phyloP scores from a whole-genome alignment of 2,113 vertebrate genomes.

The Spea bombifrons region DNA sequence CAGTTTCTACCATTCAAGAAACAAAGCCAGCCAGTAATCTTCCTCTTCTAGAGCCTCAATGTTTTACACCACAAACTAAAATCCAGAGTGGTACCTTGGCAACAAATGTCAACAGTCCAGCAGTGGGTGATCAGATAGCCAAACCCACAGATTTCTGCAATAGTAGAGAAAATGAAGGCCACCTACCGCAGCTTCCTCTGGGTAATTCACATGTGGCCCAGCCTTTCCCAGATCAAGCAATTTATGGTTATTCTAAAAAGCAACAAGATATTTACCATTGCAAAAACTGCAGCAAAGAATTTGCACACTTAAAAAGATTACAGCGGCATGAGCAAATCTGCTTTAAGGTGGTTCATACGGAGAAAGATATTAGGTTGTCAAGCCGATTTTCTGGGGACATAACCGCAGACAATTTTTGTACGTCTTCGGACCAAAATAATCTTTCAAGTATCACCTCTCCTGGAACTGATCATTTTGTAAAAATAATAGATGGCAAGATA shows the following conservation, averaged over 20 bases:
- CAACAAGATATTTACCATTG: slow-evolving; percentile 79
- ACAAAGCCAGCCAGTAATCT: neutral
- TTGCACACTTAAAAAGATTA: slow-evolving; percentile 81
- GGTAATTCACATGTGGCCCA: slow-evolving; percentile 51
- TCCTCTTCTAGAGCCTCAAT: slow-evolving; percentile 28
- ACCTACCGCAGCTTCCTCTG: slow-evolving; percentile 15
- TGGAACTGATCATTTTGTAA: slow-evolving; percentile 72
- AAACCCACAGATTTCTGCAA: slow-evolving; percentile 41
- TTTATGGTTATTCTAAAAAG: slow-evolving; percentile 77
- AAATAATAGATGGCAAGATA: slow-evolving; percentile 76
- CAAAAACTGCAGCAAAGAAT: slow-evolving; percentile 87
- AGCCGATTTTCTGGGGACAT: slow-evolving; percentile 58
- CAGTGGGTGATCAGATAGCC: neutral
- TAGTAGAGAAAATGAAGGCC: slow-evolving; percentile 57
- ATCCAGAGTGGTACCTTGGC: slow-evolving; percentile 21
- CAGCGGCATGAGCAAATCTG: slow-evolving; percentile 86
- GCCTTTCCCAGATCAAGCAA: slow-evolving; percentile 61
- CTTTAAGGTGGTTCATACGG: slow-evolving; percentile 53
- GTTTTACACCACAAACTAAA: slow-evolving; percentile 20
- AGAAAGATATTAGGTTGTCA: slow-evolving; percentile 60
- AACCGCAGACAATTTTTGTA: slow-evolving; percentile 53
- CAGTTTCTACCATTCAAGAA: slow-evolving; percentile 6
- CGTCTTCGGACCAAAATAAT: slow-evolving; percentile 53
- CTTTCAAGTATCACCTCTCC: slow-evolving; percentile 62
- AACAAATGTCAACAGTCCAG: neutral